Evolutionary conservation across 1,140 invertebrate genomes (phyloP), one percentile per base, ranked within the genome.

Genomic region (Dendrolimus kikuchii): DNA sequence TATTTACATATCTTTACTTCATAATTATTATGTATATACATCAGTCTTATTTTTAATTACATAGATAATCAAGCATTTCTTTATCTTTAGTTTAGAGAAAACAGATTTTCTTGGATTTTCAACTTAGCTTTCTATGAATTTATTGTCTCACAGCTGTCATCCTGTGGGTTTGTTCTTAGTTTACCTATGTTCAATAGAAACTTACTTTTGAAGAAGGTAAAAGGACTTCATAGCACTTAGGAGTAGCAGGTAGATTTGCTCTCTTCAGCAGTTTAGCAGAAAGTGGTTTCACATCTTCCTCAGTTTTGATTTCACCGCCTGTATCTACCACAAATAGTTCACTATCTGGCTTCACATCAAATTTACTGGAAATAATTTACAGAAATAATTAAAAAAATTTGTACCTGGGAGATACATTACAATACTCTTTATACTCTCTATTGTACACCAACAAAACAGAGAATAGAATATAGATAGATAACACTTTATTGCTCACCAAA

Each of bases 301-400:
- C 67, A 9, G 58, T 57, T 52, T 66, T 63, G n/a, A 56, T 59
- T n/a, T 74, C 72, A n/a, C 70, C 77, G 4, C 66, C 57, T 5
- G 84, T 87, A 54, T 90, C 90, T 8, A 90, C 49, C 23, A 87
- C 69, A 53, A 90, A 90, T n/a, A 90, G 64, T 44, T 90, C 90
- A 36, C 78, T 80, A 67, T 90, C 85, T 38, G 84, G 71, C 66
- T 90, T 90, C 8, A 76, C 68, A 7, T 82, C 79, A 64, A 90
- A 89, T 51, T 88, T 81, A 48, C 82, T 86, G 55, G 5, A 68
- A 66, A 44, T 23, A 46, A 39, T 41, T 46, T 39, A n/a, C 39
- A 9, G 7, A 39, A 38, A 2, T 42, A 51, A 36, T 44, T 9
- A 45, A 4, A 45, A 8, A 44, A 5, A 9, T 3, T 23, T 23